Percentiles rank a stretch among this genome's conserved stretches.
These are phyloP conservation scores for Ischnus inquisitorius DNA, from an alignment of 2,888 invertebrate genomes.

Conservation along the genomic window DNA sequence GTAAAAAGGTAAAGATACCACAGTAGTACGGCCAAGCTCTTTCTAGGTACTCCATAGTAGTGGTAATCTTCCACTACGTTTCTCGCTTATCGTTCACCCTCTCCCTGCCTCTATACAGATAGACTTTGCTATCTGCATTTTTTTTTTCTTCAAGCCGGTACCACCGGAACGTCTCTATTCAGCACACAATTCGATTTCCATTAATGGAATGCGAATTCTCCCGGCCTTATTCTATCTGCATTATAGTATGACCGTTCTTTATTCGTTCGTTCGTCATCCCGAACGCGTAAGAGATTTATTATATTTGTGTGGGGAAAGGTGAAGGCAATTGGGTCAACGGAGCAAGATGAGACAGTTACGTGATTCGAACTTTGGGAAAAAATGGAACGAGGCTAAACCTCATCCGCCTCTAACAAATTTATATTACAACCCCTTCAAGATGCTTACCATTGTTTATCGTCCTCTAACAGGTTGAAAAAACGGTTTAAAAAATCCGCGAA, in stretches of 20 bases:
- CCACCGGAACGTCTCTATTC: constrained; percentile 65
- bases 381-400: no score
- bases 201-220: constrained; percentile 32
- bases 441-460: no score
- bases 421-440: no score
- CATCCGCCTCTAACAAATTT: no score
- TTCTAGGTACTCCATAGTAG: constrained; percentile 53
- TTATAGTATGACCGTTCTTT: constrained; percentile 8
- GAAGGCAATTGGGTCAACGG: no score
- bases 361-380: no score
- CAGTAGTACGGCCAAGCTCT: constrained; percentile 1
- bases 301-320: no score
- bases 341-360: no score
- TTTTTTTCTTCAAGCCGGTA: constrained; percentile 43
- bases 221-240: not conserved
- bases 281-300: not conserved
- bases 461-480: no score
- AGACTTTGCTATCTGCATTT: constrained; percentile 59
- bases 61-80: constrained; percentile 60
- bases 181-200: constrained; percentile 62
- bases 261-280: not conserved
- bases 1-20: constrained; percentile 6
- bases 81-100: constrained; percentile 50
- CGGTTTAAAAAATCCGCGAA: no score
- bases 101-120: constrained; percentile 13